Evolutionary conservation across 2,113 vertebrate species (phyloP).

Genomic region (Rynchops niger): DNA sequence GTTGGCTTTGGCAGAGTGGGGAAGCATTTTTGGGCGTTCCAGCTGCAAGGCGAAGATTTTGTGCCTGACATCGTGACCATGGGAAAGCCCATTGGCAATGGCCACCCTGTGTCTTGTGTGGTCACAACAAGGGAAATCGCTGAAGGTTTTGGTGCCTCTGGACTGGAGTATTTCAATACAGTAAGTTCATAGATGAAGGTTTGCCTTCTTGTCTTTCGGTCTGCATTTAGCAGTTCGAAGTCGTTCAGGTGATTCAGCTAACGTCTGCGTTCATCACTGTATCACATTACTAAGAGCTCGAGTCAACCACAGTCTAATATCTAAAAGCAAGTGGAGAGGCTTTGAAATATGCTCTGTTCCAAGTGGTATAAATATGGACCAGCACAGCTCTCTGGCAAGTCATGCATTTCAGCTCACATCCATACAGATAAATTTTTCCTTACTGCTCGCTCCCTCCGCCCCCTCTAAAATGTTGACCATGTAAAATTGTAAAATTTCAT

Average conservation of each 20-base stretch:
- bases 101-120: slow-evolving; percentile 96
- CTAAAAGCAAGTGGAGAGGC: background rate
- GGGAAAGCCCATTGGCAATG: slow-evolving; percentile 98
- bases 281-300: background rate
- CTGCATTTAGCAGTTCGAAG: background rate
- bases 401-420: background rate
- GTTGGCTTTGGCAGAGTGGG: slow-evolving; percentile 95
- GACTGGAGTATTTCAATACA: slow-evolving; percentile 97
- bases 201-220: background rate
- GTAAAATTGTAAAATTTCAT: background rate
- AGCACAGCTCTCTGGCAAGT: background rate
- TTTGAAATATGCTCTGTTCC: background rate
- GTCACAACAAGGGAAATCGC: slow-evolving; percentile 91
- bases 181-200: slow-evolving; percentile 69
- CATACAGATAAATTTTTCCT: background rate
- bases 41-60: slow-evolving; percentile 90
- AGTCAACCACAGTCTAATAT: background rate
- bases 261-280: background rate
- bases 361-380: background rate
- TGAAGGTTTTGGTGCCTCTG: slow-evolving; percentile 85
- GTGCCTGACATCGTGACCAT: slow-evolving; percentile 96
- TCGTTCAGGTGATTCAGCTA: background rate
- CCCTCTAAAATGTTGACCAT: background rate
- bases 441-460: background rate
- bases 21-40: slow-evolving; percentile 93